Evolutionary conservation across 2,113 vertebrate genomes (phyloP).

Genomic region (Ammodytes marinus): DNA sequence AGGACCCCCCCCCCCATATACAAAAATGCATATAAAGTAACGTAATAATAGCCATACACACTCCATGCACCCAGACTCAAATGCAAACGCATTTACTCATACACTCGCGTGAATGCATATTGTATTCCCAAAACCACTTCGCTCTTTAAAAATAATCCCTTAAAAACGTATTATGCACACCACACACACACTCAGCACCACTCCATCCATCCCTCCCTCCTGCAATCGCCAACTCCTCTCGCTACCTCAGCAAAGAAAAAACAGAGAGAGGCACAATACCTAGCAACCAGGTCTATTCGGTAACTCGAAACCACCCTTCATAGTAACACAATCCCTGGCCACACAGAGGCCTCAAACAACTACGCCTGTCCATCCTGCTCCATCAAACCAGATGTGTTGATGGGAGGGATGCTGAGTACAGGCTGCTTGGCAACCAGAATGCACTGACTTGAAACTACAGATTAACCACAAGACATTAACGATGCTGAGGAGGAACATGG

Average conservation of each 20-base stretch:
- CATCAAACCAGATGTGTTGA: constrained; percentile 30
- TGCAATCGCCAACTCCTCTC: constrained; percentile 58
- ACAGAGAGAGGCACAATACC: constrained; percentile 70
- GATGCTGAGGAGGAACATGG: constrained; percentile 39
- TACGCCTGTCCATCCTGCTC: constrained; percentile 19
- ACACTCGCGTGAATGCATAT: constrained; percentile 7
- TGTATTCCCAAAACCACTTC: constrained; percentile 35
- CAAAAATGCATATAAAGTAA: constrained; percentile 14
- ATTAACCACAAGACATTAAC: constrained; percentile 41
- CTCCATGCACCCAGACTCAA: constrained; percentile 12
- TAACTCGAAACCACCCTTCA: constrained; percentile 50
- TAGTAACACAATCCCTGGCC: constrained; percentile 24
- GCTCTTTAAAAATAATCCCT: constrained; percentile 27
- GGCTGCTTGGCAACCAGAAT: constrained; percentile 52
- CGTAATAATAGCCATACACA: constrained; percentile 62
- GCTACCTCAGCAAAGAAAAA: constrained; percentile 82
- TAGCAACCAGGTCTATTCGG: constrained; percentile 41
- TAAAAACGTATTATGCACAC: constrained; percentile 33
- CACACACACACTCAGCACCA: constrained; percentile 23
- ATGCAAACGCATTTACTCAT: constrained; percentile 35
- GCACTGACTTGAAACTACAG: constrained; percentile 59
- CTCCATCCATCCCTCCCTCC: constrained; percentile 33
- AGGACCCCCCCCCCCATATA: constrained; percentile 22
- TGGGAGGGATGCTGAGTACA: constrained; percentile 5
- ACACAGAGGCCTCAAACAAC: constrained; percentile 6